Base-by-base conservation (phyloP, 1,140 invertebrate genomes). In the Drosophila fuyamai region DNA sequence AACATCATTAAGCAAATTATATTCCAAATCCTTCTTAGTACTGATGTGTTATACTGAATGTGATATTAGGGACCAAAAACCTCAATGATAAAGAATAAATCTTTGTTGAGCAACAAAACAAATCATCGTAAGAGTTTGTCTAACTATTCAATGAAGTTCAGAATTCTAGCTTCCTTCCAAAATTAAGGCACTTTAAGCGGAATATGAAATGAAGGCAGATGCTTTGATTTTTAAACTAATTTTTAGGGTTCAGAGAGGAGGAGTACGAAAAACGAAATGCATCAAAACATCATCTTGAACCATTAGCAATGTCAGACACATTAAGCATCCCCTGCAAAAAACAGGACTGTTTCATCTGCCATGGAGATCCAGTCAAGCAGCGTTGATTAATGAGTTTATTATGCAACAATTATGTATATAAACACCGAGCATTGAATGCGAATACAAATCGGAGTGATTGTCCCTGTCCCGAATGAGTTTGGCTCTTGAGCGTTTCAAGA, bases 391-490 rank as follows among this genome's bases (percentile, higher is more conserved):
- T 89, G 84, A 51, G 77, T 57, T 78, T 80, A 89, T 88, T 88
- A 89, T 89, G 84, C 82, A 85, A 85, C 83, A 85, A 85, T 85
- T 85, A 85, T 85, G 83, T 85, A 16, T 82, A 71, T 86, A 86
- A 85, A 85, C 70, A 79, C 43, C 47, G 55, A 36, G 47, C 76
- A 79, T 47, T 73, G 55, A 70, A 53, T 71, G 67, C 53, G 67
- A 50, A 57, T 70, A 27, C 67, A 41, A 56, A 71, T 57, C 43
- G 16, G 27, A 70, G 65, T 58, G 58, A 29, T 63, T 76, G 73
- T 76, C 55, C 75, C 73, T 43, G 73, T 76, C 62, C 74, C 73
- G 54, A 53, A 68, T 36, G 51, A 54, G 48, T 56, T 58, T 58
- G 43, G 16, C 41, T 81, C 56, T 61, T 68, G 60, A 76, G 48